Evolutionary conservation across 2,888 invertebrate genomes (phyloP), one percentile per base, ranked within the genome.

Genomic region (Achlya flavicornis): DNA sequence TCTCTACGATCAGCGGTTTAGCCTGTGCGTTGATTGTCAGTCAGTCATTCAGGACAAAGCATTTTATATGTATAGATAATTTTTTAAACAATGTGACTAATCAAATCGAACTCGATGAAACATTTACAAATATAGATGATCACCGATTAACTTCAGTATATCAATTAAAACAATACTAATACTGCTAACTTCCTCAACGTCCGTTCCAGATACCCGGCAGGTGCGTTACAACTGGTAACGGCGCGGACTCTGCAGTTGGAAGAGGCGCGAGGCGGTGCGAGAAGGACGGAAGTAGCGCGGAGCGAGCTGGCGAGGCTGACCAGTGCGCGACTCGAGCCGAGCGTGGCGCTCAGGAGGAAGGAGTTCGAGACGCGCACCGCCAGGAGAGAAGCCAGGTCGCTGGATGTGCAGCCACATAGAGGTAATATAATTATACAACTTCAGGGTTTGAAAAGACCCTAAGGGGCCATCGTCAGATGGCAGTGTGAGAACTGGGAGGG

Each of bases 191-290:
- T 12, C 3, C 3, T 41, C 41, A 3, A 16, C 62, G 19, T 12
- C 1, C 4, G 38, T 71, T 66, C n/a, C 79, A 94, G 94, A 78
- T 93, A 93, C 81, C 90, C 91, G 63, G 87, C 79, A 63, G 83
- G 90, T 35, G 94, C 94, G 74, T 89, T 96, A 58, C 96, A 96
- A 81, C 94, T 97, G 66, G 97, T 97, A 48, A 96, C 96, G 16
- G 95, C 95, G 62, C 93, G 97, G 41, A 96, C 97, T 12, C 94
- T 95, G 72, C 97, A 97, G 85, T 96, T 97, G 76, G 97, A 97
- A 78, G 94, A 94, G 74, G 94, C 96, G 32, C 90, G 95, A 2
- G 95, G 95, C 58, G 96, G 95, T 57, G 94, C 94, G 67, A 94
- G 96, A 73, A 94, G 96, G 63, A 96, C 96, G 38, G 95, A 95